Evolutionary conservation across 2,113 vertebrate species (phyloP).

Genomic region (Platysternon megacephalum): DNA sequence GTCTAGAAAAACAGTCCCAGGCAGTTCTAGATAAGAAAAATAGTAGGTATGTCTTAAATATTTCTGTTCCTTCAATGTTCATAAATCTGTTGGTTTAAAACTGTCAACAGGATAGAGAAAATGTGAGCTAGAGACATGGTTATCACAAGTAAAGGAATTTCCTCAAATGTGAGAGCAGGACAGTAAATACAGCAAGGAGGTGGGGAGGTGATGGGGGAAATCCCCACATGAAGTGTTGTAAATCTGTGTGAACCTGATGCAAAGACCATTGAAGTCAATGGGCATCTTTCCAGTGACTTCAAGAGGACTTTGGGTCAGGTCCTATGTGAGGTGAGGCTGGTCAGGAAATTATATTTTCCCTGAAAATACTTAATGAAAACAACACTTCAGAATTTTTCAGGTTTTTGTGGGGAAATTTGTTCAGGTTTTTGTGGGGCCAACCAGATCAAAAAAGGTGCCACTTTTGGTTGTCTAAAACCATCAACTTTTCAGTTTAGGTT

Average conservation of each 20-base stretch:
- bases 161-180: conserved; percentile 66
- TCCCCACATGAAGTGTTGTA: conserved; percentile 35
- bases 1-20: conserved; percentile 38
- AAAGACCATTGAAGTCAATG: not conserved
- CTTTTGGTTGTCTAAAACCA: not conserved
- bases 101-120: conserved; percentile 74
- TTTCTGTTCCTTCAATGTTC: conserved; percentile 74
- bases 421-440: not conserved
- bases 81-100: conserved; percentile 77
- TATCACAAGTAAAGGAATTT: conserved; percentile 75
- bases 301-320: not conserved
- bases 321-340: not conserved
- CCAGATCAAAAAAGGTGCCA: not conserved
- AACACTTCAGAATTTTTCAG: not conserved
- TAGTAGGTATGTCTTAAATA: conserved; percentile 69
- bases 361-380: not conserved
- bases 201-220: conserved; percentile 64
- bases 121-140: conserved; percentile 68
- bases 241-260: conserved; percentile 30
- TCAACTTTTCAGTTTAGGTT: not conserved
- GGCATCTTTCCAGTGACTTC: conserved; percentile 32
- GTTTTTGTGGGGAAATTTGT: not conserved
- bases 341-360: not conserved
- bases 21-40: conserved; percentile 60
- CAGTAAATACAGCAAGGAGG: conserved; percentile 48